Conservation (phyloP, 2,113 vertebrate species). For the Nothoprocta pentlandii region DNA sequence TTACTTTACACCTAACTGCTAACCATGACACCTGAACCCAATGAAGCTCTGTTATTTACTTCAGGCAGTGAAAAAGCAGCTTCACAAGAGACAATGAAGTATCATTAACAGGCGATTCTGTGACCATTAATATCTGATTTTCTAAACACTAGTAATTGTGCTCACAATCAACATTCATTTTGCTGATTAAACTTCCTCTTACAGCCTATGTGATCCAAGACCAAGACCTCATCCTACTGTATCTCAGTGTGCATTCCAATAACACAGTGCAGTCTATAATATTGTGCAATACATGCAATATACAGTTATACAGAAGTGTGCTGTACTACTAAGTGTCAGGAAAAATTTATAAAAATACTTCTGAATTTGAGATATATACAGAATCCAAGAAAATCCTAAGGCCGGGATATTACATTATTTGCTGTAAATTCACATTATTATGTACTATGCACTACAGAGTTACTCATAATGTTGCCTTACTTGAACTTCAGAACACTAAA, state of each 20-base stretch:
- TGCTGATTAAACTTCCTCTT: neutral
- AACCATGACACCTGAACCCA: neutral
- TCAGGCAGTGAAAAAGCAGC: neutral
- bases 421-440: neutral
- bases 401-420: neutral
- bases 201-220: neutral
- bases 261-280: neutral
- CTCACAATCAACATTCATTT: neutral
- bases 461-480: neutral
- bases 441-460: neutral
- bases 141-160: neutral
- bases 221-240: neutral
- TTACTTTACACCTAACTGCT: neutral
- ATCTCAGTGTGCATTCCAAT: neutral
- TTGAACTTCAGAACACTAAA: neutral
- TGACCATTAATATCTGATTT: neutral
- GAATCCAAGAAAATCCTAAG: slow-evolving; percentile 30
- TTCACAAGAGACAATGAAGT: neutral
- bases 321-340: neutral
- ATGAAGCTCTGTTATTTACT: neutral
- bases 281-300: neutral
- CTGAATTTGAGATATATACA: neutral
- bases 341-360: neutral
- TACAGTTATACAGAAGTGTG: neutral
- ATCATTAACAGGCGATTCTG: neutral